Evolutionary conservation across 2,113 vertebrate genomes (phyloP).

Genomic region (Clarias batrachus): DNA sequence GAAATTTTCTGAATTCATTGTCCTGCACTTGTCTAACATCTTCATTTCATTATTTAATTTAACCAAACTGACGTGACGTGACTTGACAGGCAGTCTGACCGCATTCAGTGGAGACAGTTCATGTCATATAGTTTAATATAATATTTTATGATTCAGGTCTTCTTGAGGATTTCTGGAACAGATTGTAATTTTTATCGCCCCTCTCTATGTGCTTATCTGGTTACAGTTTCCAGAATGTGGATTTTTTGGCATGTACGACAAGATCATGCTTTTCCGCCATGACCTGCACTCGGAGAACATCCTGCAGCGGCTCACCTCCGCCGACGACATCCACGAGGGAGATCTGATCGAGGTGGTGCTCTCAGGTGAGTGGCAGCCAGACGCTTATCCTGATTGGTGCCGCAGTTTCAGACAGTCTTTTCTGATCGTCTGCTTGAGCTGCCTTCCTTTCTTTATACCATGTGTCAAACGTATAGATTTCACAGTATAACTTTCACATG

Average conservation of each 20-base stretch:
- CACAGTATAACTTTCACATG: neutral
- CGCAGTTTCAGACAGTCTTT: neutral
- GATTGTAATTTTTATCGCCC: neutral
- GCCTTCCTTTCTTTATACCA: neutral
- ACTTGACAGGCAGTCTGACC: neutral
- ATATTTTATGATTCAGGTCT: neutral
- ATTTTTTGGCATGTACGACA: conserved; percentile 99
- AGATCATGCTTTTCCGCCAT: conserved; percentile 97
- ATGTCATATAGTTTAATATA: neutral
- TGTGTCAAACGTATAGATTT: neutral
- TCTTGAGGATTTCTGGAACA: neutral
- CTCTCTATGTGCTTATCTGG: conserved; percentile 42
- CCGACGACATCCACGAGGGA: conserved; percentile 93
- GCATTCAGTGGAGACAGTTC: too few relatives aligned
- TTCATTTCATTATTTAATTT: neutral
- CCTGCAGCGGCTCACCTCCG: conserved; percentile 90
- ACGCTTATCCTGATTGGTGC: neutral
- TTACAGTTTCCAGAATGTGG: conserved; percentile 95
- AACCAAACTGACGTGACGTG: neutral
- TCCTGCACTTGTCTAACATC: neutral
- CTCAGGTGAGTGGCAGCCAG: conserved; percentile 77
- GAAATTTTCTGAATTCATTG: neutral
- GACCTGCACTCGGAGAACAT: conserved; percentile 95
- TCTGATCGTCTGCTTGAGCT: neutral
- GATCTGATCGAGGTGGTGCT: conserved; percentile 96